Evolutionary conservation across 1,140 invertebrate genomes (phyloP).

Genomic region (Vollenhovia emeryi): DNA sequence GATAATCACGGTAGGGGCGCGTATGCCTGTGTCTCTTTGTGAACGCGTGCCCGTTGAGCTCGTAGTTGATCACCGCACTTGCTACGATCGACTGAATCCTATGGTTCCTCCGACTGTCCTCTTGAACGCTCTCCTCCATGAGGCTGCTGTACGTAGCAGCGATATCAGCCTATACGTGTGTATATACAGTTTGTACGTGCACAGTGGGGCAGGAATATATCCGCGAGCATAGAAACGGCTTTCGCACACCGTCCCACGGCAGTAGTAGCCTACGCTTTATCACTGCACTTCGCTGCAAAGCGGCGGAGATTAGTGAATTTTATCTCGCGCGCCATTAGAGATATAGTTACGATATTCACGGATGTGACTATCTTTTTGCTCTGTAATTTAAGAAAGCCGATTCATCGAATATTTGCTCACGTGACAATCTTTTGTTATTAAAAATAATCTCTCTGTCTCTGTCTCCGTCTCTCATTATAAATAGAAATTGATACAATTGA

Average conservation of each 20-base stretch:
- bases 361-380: background rate
- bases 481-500: background rate
- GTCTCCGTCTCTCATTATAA: background rate
- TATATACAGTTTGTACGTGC: slow-evolving; percentile 21
- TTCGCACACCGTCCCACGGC: slow-evolving; percentile 10
- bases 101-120: slow-evolving; percentile 70
- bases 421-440: background rate
- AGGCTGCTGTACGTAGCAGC: background rate
- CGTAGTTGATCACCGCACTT: slow-evolving; percentile 51
- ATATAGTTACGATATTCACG: background rate
- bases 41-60: background rate
- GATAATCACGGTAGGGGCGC: background rate
- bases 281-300: slow-evolving; percentile 6
- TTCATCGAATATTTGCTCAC: background rate
- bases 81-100: slow-evolving; percentile 75
- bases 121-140: slow-evolving; percentile 72
- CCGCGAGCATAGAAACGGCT: slow-evolving; percentile 40
- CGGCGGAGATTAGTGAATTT: background rate
- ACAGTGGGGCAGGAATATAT: slow-evolving; percentile 47
- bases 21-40: background rate
- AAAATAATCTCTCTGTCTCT: background rate
- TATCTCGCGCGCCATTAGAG: background rate
- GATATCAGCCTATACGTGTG: slow-evolving; percentile 18
- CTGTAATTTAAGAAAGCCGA: background rate
- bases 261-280: background rate